These are phyloP conservation scores for Chloroceryle inda DNA, from an alignment of 2,797 vertebrate species.

Conservation along the genomic window DNA sequence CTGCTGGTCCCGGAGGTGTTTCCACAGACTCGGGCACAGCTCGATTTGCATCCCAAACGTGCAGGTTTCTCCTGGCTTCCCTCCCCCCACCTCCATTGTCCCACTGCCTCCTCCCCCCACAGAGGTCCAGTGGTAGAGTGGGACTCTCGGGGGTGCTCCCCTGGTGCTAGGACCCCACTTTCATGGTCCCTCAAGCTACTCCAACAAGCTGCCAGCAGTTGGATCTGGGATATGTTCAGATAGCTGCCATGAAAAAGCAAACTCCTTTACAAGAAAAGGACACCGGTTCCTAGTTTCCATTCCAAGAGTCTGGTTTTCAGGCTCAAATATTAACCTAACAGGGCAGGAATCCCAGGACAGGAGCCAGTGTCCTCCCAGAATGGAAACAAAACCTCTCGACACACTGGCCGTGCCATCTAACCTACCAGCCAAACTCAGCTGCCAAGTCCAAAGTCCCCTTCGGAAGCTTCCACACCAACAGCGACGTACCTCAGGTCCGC, in stretches of 20 bases:
- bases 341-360: neutral
- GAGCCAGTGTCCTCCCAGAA: neutral
- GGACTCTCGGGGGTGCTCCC: no score
- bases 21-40: neutral
- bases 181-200: neutral
- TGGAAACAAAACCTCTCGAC: neutral
- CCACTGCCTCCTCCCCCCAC: neutral
- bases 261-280: neutral
- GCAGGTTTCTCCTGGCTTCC: neutral
- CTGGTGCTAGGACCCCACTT: neutral
- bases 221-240: neutral
- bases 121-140: rapidly evolving
- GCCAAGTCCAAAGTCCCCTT: neutral
- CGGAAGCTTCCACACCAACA: neutral
- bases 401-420: neutral
- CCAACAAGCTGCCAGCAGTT: neutral
- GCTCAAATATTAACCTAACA: neutral
- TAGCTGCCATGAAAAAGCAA: neutral
- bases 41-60: rapidly evolving
- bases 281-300: neutral
- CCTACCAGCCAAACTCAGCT: neutral
- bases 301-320: neutral
- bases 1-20: neutral
- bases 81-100: rapidly evolving
- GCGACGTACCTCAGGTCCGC: neutral